phyloP scores from a whole-genome alignment of 2,888 invertebrate genomes.

The Polydrusus tereticollis region DNA sequence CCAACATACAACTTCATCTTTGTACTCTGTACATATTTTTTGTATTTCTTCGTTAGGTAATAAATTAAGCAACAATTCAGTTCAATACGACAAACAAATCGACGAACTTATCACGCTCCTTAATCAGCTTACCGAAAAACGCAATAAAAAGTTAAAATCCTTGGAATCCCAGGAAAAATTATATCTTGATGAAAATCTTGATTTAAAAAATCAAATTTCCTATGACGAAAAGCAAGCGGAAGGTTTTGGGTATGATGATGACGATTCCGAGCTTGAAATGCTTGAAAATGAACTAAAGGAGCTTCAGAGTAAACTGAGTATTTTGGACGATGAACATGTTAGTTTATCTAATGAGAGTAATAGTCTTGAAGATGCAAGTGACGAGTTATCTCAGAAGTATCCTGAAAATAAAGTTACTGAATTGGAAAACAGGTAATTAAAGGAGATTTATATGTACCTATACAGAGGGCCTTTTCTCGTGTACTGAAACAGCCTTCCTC shows the following conservation, averaged over 20 bases:
- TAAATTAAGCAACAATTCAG: not conserved
- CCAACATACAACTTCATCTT: no score
- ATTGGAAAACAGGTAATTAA: not conserved
- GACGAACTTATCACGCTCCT: constrained; percentile 5
- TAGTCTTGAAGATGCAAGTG: not conserved
- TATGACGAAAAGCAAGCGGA: not conserved
- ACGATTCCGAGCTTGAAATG: not conserved
- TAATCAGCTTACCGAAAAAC: constrained; percentile 1
- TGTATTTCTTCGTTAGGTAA: not conserved
- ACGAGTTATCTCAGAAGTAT: not conserved
- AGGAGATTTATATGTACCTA: no score
- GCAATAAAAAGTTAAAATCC: not conserved
- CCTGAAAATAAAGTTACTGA: not conserved
- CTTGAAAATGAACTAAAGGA: constrained; percentile 15
- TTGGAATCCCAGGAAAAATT: not conserved
- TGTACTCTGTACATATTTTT: no score
- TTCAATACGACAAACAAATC: constrained; percentile 2
- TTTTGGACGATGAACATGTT: not conserved
- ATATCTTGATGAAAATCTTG: not conserved
- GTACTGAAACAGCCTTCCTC: no score
- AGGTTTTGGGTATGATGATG: not conserved
- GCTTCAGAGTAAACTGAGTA: constrained; percentile 6
- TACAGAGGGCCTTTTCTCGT: no score
- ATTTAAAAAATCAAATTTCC: not conserved
- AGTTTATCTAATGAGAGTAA: not conserved